phyloP scores from a whole-genome alignment of 2,113 vertebrate species.

The Limanda limanda region DNA sequence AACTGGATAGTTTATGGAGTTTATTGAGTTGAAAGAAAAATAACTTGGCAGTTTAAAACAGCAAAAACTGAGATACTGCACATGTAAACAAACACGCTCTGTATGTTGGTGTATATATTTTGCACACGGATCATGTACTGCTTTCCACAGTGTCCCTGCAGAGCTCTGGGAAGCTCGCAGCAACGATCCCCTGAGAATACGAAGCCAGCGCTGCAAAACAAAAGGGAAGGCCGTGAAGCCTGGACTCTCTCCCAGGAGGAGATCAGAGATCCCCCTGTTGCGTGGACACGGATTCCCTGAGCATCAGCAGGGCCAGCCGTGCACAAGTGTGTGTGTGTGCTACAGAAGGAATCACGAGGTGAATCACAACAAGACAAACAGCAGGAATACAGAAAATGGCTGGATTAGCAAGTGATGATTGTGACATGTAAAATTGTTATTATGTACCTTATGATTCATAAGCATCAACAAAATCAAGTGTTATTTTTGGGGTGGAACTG shows the following conservation, averaged over 20 bases:
- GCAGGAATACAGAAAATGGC: background rate
- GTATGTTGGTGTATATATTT: background rate
- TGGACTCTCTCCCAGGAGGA: slow-evolving; percentile 33
- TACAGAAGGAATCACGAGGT: background rate
- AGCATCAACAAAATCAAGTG: too few relatives aligned
- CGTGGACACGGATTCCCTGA: slow-evolving; percentile 13
- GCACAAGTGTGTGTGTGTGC: background rate
- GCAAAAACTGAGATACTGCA: background rate
- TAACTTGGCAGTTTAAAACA: background rate
- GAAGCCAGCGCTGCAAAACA: background rate
- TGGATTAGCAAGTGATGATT: too few relatives aligned
- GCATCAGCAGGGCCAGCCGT: slow-evolving; percentile 1
- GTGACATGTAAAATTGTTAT: too few relatives aligned
- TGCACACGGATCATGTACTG: background rate
- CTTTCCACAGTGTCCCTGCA: slow-evolving; percentile 4
- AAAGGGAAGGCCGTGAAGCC: slow-evolving; percentile 17
- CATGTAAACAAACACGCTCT: background rate
- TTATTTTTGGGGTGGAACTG: too few relatives aligned
- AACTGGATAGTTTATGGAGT: slow-evolving; percentile 1
- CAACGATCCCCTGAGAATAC: slow-evolving; percentile 4
- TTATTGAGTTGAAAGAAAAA: background rate
- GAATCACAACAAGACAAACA: slow-evolving; percentile 6
- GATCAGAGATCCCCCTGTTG: slow-evolving; percentile 23
- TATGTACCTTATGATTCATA: background rate
- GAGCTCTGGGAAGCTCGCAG: background rate